Evolutionary conservation across 2,797 vertebrate genomes (phyloP).

Genomic region (Platalea minor): DNA sequence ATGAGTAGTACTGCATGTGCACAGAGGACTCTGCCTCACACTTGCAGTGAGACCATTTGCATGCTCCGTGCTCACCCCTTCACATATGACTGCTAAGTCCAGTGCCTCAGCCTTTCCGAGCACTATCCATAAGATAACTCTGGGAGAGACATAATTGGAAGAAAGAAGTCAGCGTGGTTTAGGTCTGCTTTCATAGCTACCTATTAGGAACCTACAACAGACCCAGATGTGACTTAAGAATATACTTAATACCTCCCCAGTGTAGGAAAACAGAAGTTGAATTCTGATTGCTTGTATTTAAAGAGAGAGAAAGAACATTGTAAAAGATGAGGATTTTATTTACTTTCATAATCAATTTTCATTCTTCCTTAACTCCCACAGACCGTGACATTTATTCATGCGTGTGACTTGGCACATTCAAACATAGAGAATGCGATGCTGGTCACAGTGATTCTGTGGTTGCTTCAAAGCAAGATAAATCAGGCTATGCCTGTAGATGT

Average conservation of each 20-base stretch:
- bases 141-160: neutral
- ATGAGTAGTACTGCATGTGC: neutral
- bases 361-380: neutral
- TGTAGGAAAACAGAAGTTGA: neutral
- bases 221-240: neutral
- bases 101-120: neutral
- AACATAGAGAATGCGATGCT: accelerated
- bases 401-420: neutral
- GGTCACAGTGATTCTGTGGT: neutral
- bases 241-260: neutral
- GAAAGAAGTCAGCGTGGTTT: neutral
- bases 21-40: neutral
- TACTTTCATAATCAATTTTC: neutral
- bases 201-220: neutral
- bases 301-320: neutral
- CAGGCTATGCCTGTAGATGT: neutral
- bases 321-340: neutral
- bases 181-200: neutral
- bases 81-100: neutral
- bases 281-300: neutral
- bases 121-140: neutral
- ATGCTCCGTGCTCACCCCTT: neutral
- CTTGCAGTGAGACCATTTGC: neutral
- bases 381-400: neutral
- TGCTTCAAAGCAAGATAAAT: conserved; percentile 3